A percentile compares a stretch with the other conserved stretches of the same genome.
phyloP scores from a whole-genome alignment of 2,113 vertebrate species.

The Chaetodon trifascialis region DNA sequence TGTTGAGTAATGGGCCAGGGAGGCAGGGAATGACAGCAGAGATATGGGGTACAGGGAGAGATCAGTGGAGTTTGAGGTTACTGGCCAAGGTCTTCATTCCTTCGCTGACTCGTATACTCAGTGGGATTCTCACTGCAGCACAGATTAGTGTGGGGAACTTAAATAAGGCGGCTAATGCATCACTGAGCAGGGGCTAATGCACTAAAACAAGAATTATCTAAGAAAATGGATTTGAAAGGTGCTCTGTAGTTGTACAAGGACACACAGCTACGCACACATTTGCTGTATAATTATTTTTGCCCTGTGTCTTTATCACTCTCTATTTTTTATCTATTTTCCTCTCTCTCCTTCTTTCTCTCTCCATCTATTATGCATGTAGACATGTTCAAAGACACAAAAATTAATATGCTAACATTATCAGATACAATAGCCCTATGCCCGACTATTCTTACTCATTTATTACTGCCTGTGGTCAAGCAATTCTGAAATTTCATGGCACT shows the following conservation, averaged over 20 bases:
- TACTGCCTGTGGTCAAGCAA: slow-evolving; percentile 18
- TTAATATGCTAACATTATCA: slow-evolving; percentile 16
- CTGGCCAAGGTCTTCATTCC: slow-evolving; percentile 70
- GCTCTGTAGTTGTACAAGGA: slow-evolving; percentile 34
- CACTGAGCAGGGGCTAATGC: slow-evolving; percentile 48
- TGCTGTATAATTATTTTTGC: background rate
- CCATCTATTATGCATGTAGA: background rate
- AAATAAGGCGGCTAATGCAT: slow-evolving; percentile 69
- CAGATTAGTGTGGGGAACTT: slow-evolving; percentile 61
- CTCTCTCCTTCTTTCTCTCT: background rate
- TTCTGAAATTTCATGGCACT: slow-evolving; percentile 50
- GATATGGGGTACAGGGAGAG: slow-evolving; percentile 57
- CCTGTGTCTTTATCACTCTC: background rate
- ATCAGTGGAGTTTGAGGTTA: slow-evolving; percentile 75
- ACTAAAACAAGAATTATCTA: slow-evolving; percentile 57
- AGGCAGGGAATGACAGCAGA: slow-evolving; percentile 70
- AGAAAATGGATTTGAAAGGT: slow-evolving; percentile 49
- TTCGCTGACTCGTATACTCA: slow-evolving; percentile 44
- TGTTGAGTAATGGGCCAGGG: slow-evolving; percentile 75
- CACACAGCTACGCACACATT: slow-evolving; percentile 12
- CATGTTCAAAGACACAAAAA: slow-evolving; percentile 9
- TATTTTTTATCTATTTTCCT: background rate
- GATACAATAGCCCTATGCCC: background rate
- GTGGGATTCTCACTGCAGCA: slow-evolving; percentile 59
- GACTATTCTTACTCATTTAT: slow-evolving; percentile 6